phyloP scores from a whole-genome alignment of 2,113 vertebrate species.

The Lamprologus callipterus region DNA sequence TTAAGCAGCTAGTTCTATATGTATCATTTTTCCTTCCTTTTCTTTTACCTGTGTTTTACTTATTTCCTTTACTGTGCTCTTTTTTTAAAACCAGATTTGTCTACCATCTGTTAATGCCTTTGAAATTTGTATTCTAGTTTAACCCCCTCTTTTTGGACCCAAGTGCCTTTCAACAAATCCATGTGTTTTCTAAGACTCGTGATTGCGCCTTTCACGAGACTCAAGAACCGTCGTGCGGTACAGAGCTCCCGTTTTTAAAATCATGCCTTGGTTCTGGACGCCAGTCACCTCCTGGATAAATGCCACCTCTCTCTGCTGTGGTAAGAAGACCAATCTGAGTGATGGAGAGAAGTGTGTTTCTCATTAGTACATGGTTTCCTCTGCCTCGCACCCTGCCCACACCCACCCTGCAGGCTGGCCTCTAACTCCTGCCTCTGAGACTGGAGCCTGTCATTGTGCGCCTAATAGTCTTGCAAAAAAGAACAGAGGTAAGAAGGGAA shows the following conservation, averaged over 20 bases:
- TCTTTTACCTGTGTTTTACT: neutral
- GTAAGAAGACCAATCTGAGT: conserved; percentile 35
- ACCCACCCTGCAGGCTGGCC: conserved; percentile 30
- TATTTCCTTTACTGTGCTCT: neutral
- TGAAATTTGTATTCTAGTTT: neutral
- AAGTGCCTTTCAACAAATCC: neutral
- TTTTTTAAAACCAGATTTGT: neutral
- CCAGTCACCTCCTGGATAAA: conserved; percentile 24
- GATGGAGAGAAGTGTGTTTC: conserved; percentile 65
- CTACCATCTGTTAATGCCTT: neutral
- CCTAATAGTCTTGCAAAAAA: conserved; percentile 14
- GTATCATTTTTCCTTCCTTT: neutral
- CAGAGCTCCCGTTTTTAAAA: conserved; percentile 50
- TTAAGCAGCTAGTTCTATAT: neutral
- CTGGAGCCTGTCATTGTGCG: conserved; percentile 22
- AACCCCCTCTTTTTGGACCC: neutral
- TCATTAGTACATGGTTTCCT: conserved; percentile 64
- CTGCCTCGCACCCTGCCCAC: conserved; percentile 26
- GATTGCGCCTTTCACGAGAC: conserved; percentile 30
- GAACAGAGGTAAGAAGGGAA: neutral
- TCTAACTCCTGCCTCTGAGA: conserved; percentile 19
- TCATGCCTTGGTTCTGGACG: conserved; percentile 31
- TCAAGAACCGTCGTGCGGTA: neutral
- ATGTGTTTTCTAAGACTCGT: conserved; percentile 2
- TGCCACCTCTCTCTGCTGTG: conserved; percentile 30